Conservation (phyloP, 2,113 vertebrate genomes). For the Bos indicus region DNA sequence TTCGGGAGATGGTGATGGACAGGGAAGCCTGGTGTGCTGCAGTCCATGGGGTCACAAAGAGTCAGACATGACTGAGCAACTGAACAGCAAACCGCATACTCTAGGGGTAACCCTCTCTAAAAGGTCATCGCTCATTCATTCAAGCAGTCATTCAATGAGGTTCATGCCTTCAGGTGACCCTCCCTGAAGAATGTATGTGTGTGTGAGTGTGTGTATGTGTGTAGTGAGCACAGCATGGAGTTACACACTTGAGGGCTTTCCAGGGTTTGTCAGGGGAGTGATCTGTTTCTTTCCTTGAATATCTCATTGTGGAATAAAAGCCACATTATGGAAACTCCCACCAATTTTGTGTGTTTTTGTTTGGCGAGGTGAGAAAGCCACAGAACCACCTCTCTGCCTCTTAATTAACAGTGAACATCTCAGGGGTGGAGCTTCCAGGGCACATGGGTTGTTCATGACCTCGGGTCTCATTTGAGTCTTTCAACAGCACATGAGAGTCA, state of each 20-base stretch:
- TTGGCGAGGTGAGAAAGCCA: not conserved
- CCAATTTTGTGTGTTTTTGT: not conserved
- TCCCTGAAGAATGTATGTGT: not conserved
- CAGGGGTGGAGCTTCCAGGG: not conserved
- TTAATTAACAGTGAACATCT: not conserved
- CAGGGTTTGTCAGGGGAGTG: not conserved
- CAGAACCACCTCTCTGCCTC: not conserved
- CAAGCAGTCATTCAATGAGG: not conserved
- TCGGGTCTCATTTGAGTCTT: not conserved
- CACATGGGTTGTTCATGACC: not conserved
- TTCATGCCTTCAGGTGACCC: not conserved
- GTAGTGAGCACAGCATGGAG: accelerated
- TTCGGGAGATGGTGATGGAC: not conserved
- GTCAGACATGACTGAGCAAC: not conserved
- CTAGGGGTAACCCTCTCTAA: not conserved
- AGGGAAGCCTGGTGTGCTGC: not conserved
- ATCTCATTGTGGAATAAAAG: not conserved
- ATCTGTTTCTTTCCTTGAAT: not conserved
- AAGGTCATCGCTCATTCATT: not conserved
- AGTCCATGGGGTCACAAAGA: not conserved
- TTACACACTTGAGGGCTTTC: not conserved
- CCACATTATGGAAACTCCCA: not conserved
- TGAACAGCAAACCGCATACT: not conserved
- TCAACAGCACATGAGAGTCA: not conserved
- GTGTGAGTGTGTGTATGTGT: not conserved